A percentile compares a stretch with the other conserved stretches of the same genome.
These are phyloP conservation scores for Mormoops blainvillei DNA, from an alignment of 2,113 vertebrate species.

Conservation along the genomic window DNA sequence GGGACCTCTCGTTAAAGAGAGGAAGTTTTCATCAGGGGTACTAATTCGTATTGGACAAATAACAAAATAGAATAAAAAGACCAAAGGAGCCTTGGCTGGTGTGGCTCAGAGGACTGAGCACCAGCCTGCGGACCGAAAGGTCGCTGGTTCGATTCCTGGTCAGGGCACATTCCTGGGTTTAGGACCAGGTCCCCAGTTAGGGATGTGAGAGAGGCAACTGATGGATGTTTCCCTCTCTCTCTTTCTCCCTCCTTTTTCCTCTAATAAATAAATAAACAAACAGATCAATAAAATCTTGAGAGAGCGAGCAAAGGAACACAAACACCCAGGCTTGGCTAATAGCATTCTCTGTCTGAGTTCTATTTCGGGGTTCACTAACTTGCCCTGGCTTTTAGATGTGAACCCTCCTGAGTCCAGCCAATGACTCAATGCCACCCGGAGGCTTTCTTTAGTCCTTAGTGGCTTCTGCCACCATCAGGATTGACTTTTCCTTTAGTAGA, in stretches of 20 bases:
- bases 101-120: no score
- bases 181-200: no score
- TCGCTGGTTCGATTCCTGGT: no score
- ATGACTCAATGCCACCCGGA: fast-evolving
- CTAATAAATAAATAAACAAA: no score
- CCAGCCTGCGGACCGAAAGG: no score
- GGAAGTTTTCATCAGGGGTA: background rate
- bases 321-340: background rate
- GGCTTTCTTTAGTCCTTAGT: background rate
- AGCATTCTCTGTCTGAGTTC: background rate
- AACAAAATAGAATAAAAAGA: background rate
- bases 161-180: no score
- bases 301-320: background rate
- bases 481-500: background rate
- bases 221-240: no score
- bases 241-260: no score
- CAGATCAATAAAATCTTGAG: no score
- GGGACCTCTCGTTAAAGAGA: background rate
- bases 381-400: background rate
- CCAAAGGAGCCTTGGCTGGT: no score
- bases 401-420: background rate
- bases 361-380: background rate
- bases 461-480: background rate
- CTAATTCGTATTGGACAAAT: background rate
- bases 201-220: no score